Evolutionary conservation across 1,140 invertebrate genomes (phyloP), one percentile per base, ranked within the genome.

Genomic region (Musca vetustissima): DNA sequence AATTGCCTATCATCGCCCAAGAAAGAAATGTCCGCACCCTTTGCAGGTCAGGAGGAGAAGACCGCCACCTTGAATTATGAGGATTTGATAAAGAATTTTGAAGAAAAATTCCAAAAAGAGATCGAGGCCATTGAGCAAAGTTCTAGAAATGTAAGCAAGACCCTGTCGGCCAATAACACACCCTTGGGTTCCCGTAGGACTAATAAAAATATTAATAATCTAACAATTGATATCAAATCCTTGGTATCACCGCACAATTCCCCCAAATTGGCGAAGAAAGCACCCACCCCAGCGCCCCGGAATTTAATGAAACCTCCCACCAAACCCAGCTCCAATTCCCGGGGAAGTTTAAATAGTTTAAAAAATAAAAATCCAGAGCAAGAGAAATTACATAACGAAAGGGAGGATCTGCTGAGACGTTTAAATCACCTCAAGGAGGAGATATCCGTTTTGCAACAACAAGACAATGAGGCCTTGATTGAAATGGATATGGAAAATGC

Each of bases 401-500:
- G 57, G 19, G 57, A 61, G 21, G 57, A 36, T 21, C 14, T 61
- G 32, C 19, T 61, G 32, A 28, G 36, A 43, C 17, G 57, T 2
- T 47, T 67, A 22, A 36, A 59, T 53, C 22, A 88, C 66, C 81
- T 92, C 53, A 86, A 84, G 73, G 79, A 85, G 72, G 91, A 93
- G 83, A 85, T 87, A 13, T 77, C 80, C 17, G 81, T 84, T 22
- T 75, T 88, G 13, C 86, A 84, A 74, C 81, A 81, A 61, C 84
- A 83, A 72, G 90, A 92, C 79, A 81, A 86, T 43, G 85, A 87
- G 74, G 76, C 86, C 64, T 90, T 90, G 81, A 83, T 76, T 73
- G 87, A 86, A 86, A 83, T 92, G 22, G 93, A 94, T 83, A 87
- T 95, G 81, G 94, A 96, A 78, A 89, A 90, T 77, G 92, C 93